Base-by-base conservation (phyloP, 2,888 invertebrate genomes). In the Andrena haemorrhoa region DNA sequence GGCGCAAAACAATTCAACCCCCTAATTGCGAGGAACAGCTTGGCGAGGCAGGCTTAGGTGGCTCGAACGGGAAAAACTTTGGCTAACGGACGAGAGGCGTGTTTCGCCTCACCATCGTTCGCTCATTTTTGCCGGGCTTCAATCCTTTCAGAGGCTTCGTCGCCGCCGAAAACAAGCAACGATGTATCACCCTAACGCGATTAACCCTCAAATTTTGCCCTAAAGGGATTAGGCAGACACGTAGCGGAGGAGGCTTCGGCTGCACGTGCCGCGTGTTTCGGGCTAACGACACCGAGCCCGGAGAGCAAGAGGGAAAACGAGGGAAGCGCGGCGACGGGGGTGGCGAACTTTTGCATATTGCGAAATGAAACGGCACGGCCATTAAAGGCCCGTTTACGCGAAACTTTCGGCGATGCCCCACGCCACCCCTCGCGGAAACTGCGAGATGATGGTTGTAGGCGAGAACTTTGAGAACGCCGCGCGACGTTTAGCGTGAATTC, bases 91-190 rank as follows among this genome's bases (percentile, higher is more conserved):
- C 41, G 73, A 33, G 73, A 33, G 23, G 58, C 6, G 16, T n/a
- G 58, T 77, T 70, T 65, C 61, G 41, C 47, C 23, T 49, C 41
- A 41, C 26, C 26, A 23, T 56, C 29, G 29, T 47, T 75, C 77
- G 71, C 41, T 77, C 73, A 83, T 86, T 88, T 88, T 86, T 86
- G 82, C 83, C 77, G 77, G 88, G 88, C 88, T 88, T 88, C 88
- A 82, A 88, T 86, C 86, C 86, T 83, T 88, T 88, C 86, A 86
- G 71, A 82, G 88, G 88, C 88, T 88, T 88, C 88, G 80, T 70
- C 75, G 79, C 66, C 86, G 81, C 85, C 83, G 77, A 87, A 87
- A 87, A 84, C 87, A 83, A 74, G 77, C 75, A 58, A 71, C 85
- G 86, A 88, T 88, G 69, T 77, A 78, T 77, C 86, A 78, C 83